A percentile compares a stretch with the other conserved stretches of the same genome.
Conservation (phyloP, 1,140 invertebrate genomes). For the Ephestia elutella region DNA sequence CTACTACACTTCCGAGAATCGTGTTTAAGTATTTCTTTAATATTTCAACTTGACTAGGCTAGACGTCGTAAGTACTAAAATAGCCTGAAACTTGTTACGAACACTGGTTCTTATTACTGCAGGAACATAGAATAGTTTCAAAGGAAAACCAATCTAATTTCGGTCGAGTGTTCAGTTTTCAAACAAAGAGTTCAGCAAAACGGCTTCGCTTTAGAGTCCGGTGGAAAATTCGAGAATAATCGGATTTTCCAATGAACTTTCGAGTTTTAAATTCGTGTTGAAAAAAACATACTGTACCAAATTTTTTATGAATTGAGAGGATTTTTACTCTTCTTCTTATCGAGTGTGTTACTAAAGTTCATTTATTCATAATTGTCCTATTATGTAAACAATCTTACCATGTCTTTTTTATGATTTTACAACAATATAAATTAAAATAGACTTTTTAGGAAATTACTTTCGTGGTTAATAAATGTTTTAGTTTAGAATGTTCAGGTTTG, state of each 20-base stretch:
- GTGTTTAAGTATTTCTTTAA: slow-evolving; percentile 3
- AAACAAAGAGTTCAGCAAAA: slow-evolving; percentile 3
- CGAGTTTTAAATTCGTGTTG: too few relatives aligned
- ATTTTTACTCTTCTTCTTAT: too few relatives aligned
- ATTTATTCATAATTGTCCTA: too few relatives aligned
- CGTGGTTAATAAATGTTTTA: too few relatives aligned
- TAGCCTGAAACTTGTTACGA: background rate
- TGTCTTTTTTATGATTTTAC: too few relatives aligned
- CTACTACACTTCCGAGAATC: background rate
- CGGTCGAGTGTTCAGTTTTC: background rate
- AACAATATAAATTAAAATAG: too few relatives aligned
- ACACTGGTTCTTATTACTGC: background rate
- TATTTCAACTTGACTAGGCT: background rate
- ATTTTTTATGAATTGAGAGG: too few relatives aligned
- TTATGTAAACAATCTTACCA: too few relatives aligned
- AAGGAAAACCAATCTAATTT: slow-evolving; percentile 5
- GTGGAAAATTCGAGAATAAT: background rate
- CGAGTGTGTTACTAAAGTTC: too few relatives aligned
- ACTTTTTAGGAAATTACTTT: too few relatives aligned
- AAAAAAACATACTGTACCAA: too few relatives aligned
- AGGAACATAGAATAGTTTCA: slow-evolving; percentile 2
- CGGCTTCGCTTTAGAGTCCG: background rate
- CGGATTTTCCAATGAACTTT: background rate
- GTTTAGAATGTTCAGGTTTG: too few relatives aligned
- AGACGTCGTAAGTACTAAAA: slow-evolving; percentile 1